Percentiles rank a stretch among this genome's conserved stretches.
These are phyloP conservation scores for Ectemnius cavifrons DNA, from an alignment of 2,888 invertebrate genomes.

Conservation along the genomic window DNA sequence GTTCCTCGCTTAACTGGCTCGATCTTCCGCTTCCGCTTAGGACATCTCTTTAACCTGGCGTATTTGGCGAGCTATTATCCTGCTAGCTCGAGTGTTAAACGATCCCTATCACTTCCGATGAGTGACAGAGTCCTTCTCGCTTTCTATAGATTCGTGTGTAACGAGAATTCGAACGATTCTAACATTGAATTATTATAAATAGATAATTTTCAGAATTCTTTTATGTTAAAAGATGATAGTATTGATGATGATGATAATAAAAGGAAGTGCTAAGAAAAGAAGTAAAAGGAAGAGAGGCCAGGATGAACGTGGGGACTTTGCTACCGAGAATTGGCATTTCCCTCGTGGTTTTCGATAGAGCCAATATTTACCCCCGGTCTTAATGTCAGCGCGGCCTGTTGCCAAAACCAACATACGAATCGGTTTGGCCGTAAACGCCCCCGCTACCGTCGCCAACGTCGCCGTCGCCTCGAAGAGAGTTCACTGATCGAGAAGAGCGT, in stretches of 20 bases:
- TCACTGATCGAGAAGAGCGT: too few relatives aligned
- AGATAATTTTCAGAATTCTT: neutral
- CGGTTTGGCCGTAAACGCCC: constrained; percentile 61
- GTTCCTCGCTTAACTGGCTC: neutral
- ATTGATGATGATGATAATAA: too few relatives aligned
- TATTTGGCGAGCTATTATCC: neutral
- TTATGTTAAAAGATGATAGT: neutral
- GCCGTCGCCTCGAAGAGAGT: too few relatives aligned
- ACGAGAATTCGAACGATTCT: neutral
- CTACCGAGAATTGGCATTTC: constrained; percentile 55
- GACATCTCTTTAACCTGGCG: neutral
- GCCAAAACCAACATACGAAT: constrained; percentile 69
- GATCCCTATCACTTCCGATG: neutral
- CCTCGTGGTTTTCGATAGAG: constrained; percentile 58
- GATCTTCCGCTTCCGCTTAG: neutral
- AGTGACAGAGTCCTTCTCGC: too few relatives aligned
- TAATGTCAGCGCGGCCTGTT: constrained; percentile 61
- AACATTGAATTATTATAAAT: too few relatives aligned
- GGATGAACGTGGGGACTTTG: constrained; percentile 37
- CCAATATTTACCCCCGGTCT: constrained; percentile 67
- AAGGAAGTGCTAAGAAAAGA: neutral
- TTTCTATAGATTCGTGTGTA: neutral
- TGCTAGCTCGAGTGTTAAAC: neutral
- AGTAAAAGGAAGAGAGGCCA: neutral
- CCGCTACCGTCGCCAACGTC: constrained; percentile 22